phyloP scores from a whole-genome alignment of 2,113 vertebrate species.

The Caranx ignobilis region DNA sequence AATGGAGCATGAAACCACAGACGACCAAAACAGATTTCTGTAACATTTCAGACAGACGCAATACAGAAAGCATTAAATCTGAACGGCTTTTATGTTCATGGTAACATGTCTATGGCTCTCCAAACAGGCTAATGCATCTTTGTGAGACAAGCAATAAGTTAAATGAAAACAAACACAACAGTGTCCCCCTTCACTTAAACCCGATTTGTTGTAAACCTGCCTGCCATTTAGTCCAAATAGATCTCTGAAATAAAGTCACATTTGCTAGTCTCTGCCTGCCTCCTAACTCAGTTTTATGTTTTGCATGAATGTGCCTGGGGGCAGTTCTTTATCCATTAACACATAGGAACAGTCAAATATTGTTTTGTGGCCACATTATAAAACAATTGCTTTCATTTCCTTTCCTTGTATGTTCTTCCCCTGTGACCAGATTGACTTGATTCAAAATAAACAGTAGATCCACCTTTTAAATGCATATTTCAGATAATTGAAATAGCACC shows the following conservation, averaged over 20 bases:
- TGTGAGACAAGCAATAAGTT: conserved; percentile 16
- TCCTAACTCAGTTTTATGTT: conserved; percentile 42
- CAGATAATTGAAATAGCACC: conserved; percentile 53
- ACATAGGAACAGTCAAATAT: conserved; percentile 57
- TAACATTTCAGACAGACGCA: conserved; percentile 20
- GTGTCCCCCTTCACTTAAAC: conserved; percentile 43
- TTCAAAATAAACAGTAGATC: conserved; percentile 60
- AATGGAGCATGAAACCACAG: conserved; percentile 3
- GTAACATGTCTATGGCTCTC: conserved; percentile 3
- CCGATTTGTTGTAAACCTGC: conserved; percentile 37
- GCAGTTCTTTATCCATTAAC: conserved; percentile 65
- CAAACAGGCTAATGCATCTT: conserved; percentile 30
- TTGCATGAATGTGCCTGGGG: conserved; percentile 62
- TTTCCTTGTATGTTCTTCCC: conserved; percentile 48
- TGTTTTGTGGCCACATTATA: conserved; percentile 68
- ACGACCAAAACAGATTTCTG: conserved; percentile 5
- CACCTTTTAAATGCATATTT: conserved; percentile 61
- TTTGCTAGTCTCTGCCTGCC: conserved; percentile 11
- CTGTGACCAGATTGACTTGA: conserved; percentile 68
- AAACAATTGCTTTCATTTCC: conserved; percentile 74
- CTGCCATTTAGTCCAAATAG: conserved; percentile 53
- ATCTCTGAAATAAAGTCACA: conserved; percentile 47
- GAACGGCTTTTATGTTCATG: conserved; percentile 19
- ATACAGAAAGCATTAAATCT: background rate
- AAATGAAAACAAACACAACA: conserved; percentile 51